phyloP scores from a whole-genome alignment of 2,113 vertebrate species.

The Bubo bubo region DNA sequence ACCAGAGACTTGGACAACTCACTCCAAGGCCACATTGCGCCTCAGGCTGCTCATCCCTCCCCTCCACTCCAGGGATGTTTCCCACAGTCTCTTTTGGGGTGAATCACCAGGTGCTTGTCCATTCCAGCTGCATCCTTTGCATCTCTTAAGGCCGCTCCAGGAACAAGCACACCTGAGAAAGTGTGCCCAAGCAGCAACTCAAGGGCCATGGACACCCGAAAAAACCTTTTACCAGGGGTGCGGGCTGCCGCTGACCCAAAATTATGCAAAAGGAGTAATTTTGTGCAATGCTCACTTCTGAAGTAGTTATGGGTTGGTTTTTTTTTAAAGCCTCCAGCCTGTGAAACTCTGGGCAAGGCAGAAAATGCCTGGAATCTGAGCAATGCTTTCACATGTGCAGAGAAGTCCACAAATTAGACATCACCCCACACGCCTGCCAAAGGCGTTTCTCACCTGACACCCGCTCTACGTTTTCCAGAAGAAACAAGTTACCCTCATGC shows the following conservation, averaged over 20 bases:
- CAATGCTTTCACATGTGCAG: neutral
- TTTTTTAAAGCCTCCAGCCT: neutral
- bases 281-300: neutral
- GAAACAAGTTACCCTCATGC: neutral
- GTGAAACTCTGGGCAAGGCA: neutral
- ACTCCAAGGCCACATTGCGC: fast-evolving
- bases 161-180: neutral
- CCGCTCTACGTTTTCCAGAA: neutral
- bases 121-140: conserved; percentile 5
- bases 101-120: neutral
- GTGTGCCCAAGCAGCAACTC: neutral
- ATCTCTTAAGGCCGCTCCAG: neutral
- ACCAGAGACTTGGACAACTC: neutral
- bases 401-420: neutral
- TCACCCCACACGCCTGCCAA: neutral
- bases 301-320: too few species aligned
- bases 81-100: neutral
- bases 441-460: neutral
- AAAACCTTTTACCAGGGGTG: neutral
- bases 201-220: neutral
- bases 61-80: neutral
- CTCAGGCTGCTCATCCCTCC: neutral
- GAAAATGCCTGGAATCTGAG: neutral
- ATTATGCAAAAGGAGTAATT: neutral
- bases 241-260: neutral